Percentiles rank a stretch among this genome's conserved stretches.
These are phyloP conservation scores for Myoxocephalus aenaeus DNA, from an alignment of 2,797 vertebrate species.

Conservation along the genomic window DNA sequence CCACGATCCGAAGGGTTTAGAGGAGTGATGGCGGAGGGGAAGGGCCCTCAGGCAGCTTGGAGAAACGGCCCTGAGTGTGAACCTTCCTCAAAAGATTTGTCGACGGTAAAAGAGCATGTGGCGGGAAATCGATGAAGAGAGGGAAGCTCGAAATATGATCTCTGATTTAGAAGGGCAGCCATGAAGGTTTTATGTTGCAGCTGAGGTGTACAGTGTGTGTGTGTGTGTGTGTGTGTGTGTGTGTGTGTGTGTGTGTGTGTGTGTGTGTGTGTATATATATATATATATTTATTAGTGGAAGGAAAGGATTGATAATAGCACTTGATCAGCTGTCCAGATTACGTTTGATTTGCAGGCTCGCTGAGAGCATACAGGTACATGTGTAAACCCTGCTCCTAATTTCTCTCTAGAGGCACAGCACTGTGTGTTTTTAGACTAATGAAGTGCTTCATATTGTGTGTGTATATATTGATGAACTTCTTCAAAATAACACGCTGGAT, in stretches of 20 bases:
- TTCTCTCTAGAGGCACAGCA: slow-evolving; percentile 14
- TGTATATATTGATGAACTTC: background rate
- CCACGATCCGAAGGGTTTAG: slow-evolving; percentile 61
- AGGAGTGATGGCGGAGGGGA: slow-evolving; percentile 22
- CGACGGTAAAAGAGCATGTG: background rate
- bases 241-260: no score
- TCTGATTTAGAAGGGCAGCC: slow-evolving; percentile 22
- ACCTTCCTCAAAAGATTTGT: slow-evolving; percentile 1
- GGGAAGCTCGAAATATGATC: slow-evolving; percentile 17
- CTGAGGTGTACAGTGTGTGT: background rate
- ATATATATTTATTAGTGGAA: background rate
- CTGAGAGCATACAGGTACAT: slow-evolving; percentile 16
- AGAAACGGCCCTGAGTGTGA: background rate
- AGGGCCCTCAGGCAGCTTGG: slow-evolving; percentile 5
- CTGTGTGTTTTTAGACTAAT: background rate
- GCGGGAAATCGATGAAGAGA: slow-evolving; percentile 18
- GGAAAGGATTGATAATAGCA: background rate
- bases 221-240: no score
- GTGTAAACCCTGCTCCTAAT: slow-evolving; percentile 24
- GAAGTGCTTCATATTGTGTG: background rate
- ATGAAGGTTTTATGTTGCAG: slow-evolving; percentile 15
- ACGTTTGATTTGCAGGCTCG: slow-evolving; percentile 13
- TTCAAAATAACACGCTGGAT: background rate
- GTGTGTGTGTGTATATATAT: background rate
- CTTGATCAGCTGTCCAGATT: slow-evolving; percentile 14